These are phyloP conservation scores for Alitta virens DNA, from an alignment of 2,888 invertebrate species.

Conservation along the genomic window DNA sequence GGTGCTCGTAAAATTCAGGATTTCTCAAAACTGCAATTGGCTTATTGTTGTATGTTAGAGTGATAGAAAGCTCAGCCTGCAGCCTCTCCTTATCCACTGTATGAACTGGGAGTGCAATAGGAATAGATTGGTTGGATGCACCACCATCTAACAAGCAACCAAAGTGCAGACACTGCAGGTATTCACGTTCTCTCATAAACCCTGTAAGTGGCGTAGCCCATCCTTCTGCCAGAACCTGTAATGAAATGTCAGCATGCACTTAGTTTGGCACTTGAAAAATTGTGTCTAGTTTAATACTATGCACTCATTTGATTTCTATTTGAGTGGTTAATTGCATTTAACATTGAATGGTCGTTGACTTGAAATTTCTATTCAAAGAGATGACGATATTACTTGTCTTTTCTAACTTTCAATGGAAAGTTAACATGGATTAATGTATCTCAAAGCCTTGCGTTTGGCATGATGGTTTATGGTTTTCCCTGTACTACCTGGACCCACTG, in stretches of 20 bases:
- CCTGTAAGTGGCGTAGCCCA: constrained; percentile 96
- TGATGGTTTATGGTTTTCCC: no score
- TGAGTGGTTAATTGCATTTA: no score
- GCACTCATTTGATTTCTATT: no score
- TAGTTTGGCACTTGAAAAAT: no score
- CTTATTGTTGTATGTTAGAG: constrained; percentile 56
- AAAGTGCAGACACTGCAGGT: constrained; percentile 87
- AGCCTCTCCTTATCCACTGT: constrained; percentile 71
- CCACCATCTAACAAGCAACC: constrained; percentile 77
- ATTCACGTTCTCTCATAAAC: constrained; percentile 96
- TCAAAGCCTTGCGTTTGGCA: no score
- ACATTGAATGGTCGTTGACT: no score
- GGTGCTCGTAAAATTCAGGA: constrained; percentile 91
- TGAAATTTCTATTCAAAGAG: no score
- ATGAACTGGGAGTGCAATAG: constrained; percentile 83
- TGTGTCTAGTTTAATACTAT: no score
- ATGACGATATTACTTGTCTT: no score
- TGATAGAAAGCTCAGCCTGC: constrained; percentile 61
- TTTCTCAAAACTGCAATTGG: constrained; percentile 57
- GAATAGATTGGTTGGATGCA: constrained; percentile 87
- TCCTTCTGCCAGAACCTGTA: constrained; percentile 81
- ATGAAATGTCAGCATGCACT: no score
- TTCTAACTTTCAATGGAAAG: no score
- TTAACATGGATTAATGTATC: no score
- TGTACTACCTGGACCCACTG: constrained; percentile 86